Evolutionary conservation across 2,113 vertebrate genomes (phyloP).

Genomic region (Platycercus adscitus): DNA sequence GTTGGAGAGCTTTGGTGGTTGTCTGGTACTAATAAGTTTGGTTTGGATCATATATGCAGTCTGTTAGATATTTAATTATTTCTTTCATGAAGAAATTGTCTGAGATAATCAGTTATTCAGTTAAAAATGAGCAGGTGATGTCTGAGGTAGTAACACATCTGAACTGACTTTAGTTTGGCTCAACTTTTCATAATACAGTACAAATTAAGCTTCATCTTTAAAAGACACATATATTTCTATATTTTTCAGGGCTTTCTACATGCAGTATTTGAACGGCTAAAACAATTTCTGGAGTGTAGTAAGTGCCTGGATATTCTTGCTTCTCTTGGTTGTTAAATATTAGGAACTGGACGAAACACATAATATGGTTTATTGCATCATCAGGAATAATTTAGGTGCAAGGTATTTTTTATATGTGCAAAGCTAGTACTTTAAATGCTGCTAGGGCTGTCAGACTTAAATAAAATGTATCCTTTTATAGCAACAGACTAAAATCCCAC

Average conservation of each 20-base stretch:
- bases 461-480: background rate
- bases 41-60: background rate
- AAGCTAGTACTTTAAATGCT: background rate
- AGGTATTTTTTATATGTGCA: background rate
- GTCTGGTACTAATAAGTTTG: background rate
- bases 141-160: background rate
- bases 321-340: background rate
- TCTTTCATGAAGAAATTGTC: background rate
- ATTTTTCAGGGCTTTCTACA: constrained; percentile 88
- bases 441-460: background rate
- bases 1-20: background rate
- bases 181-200: background rate
- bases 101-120: background rate
- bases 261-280: constrained; percentile 90
- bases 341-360: background rate
- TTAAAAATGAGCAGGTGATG: background rate
- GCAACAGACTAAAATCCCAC: background rate
- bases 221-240: background rate
- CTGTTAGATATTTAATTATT: background rate
- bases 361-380: background rate
- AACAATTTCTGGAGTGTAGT: constrained; percentile 96
- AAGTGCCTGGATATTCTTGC: constrained; percentile 73
- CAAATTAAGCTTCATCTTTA: background rate
- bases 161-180: background rate
- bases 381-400: background rate